Conservation (phyloP, 2,113 vertebrate species). For the Hyperoodon ampullatus region DNA sequence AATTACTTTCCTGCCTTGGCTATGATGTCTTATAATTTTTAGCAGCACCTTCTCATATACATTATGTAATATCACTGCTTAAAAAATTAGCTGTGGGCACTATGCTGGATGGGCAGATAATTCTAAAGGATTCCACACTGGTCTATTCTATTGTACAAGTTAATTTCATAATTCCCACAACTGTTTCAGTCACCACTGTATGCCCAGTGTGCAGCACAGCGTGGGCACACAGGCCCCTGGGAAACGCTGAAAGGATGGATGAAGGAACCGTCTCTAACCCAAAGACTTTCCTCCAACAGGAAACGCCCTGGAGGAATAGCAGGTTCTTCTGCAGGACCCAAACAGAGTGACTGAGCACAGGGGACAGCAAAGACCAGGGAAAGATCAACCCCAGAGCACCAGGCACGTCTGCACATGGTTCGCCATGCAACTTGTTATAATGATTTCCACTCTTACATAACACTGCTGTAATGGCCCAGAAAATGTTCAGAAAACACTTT, state of each 20-base stretch:
- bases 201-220: neutral
- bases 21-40: neutral
- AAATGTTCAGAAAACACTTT: conserved; percentile 42
- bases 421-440: neutral
- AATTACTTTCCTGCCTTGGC: neutral
- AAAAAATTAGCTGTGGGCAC: neutral
- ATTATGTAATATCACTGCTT: neutral
- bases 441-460: conserved; percentile 39
- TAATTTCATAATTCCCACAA: neutral
- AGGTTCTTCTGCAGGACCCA: neutral
- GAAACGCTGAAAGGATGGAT: neutral
- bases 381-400: neutral
- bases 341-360: neutral
- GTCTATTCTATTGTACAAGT: neutral
- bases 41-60: neutral
- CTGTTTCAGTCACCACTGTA: too few species aligned
- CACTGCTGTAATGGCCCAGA: neutral
- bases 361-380: neutral
- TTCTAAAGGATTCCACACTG: neutral
- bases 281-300: neutral
- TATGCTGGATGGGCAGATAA: neutral
- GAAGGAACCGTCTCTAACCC: neutral
- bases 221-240: neutral
- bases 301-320: neutral
- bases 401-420: accelerated